These are phyloP conservation scores for Elephas maximus DNA, from an alignment of 2,113 vertebrate species.

Conservation along the genomic window DNA sequence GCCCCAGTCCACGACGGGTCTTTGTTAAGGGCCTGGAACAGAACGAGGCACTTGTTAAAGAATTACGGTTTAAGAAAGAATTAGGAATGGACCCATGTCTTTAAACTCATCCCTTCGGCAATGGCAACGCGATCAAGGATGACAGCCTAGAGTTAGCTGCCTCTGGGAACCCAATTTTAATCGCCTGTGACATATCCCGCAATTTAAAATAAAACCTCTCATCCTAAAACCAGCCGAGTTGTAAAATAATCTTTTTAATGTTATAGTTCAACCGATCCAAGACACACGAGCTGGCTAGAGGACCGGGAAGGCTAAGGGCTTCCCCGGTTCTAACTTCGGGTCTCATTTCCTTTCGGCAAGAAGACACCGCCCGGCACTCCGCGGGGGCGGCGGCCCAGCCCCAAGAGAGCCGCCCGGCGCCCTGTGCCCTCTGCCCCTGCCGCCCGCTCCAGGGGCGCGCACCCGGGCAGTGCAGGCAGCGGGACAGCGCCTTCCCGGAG, in stretches of 20 bases:
- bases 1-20: neutral
- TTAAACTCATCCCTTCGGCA: neutral
- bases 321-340: conserved; percentile 70
- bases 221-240: neutral
- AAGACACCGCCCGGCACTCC: neutral
- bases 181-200: neutral
- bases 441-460: no score
- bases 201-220: neutral
- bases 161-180: neutral
- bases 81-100: neutral
- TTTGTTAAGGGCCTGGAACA: conserved; percentile 43
- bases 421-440: neutral
- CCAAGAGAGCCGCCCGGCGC: neutral
- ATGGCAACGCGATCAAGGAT: neutral
- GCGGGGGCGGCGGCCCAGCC: neutral
- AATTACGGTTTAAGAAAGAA: neutral
- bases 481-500: neutral
- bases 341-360: conserved; percentile 48
- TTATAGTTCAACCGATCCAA: neutral
- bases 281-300: conserved; percentile 64
- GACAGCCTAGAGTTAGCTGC: neutral
- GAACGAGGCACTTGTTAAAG: neutral
- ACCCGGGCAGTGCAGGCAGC: neutral
- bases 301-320: neutral
- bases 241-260: conserved; percentile 38